Base-by-base conservation (phyloP, 2,888 invertebrate genomes). In the Calliphora vomitoria region DNA sequence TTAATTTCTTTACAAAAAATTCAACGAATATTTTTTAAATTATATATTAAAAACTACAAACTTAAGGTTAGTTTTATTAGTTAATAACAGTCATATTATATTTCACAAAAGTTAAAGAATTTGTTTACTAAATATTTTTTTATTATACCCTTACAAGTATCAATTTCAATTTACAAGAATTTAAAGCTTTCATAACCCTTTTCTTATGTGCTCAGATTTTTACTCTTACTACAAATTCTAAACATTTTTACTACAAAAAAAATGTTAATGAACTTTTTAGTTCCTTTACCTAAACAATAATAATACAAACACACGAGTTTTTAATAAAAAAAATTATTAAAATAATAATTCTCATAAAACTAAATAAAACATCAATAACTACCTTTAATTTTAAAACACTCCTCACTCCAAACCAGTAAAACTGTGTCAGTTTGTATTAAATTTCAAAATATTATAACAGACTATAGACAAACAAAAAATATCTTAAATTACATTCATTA, bases 381-480 rank as follows among this genome's bases (percentile, higher is more conserved):
- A 71, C 2, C 31, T 10, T 15, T 60, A n/a, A n/a, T 25, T 18
- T 2, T 5, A 44, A 11, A 41, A 58, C 25, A 25, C 25, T 25
- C 25, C 2, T 25, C 25, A 25, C 25, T 25, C 25, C 1, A 35
- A 18, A 35, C 25, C 74, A 78, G 58, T 60, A 69, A 85, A 85
- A 82, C 69, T 87, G 68, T 85, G 78, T 79, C 87, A 87, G 11
- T 75, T 69, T 64, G 68, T 87, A 87, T 87, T 85, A 66, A 85
- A 79, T 87, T 87, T 79, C 87, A 87, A 81, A 85, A 85, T 82
- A 62, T 41, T 72, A 25, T 38, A 35, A n/a, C 13, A 55, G 15
- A 20, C 11, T 44, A 25, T 74, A 69, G 35, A 38, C 20, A n/a
- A 58, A 75, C 58, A 44, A 69, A 62, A 69, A 75, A 83, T 38